Percentiles rank a stretch among this genome's conserved stretches.
phyloP scores from a whole-genome alignment of 1,140 invertebrate genomes.

The Bombus pascuorum region DNA sequence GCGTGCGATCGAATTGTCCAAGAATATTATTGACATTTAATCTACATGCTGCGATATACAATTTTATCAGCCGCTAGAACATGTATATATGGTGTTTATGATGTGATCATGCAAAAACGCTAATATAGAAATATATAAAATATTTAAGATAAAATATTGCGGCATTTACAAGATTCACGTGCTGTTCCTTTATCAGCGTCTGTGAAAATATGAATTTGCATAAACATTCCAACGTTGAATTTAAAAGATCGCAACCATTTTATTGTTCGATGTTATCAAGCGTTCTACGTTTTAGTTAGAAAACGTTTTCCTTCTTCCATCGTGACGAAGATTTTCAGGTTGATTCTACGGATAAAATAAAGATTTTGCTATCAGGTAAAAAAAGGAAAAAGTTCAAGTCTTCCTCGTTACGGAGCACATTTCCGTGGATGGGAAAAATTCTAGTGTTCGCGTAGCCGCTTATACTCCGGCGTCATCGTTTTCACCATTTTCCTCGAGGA shows the following conservation, averaged over 20 bases:
- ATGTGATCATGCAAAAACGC: background rate
- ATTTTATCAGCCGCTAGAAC: background rate
- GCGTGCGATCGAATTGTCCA: background rate
- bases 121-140: background rate
- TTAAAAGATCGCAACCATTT: background rate
- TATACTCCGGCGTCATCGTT: slow-evolving; percentile 45
- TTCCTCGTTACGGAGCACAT: slow-evolving; percentile 18
- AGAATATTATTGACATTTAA: background rate
- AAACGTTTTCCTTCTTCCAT: background rate
- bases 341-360: slow-evolving; percentile 1
- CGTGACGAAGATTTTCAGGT: background rate
- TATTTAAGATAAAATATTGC: background rate
- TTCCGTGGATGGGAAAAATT: slow-evolving; percentile 7
- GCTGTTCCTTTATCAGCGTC: background rate
- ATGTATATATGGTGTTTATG: background rate
- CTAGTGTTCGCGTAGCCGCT: slow-evolving; percentile 24
- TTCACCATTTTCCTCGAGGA: slow-evolving; percentile 51
- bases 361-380: slow-evolving; percentile 9
- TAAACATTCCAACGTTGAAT: background rate
- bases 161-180: background rate
- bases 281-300: background rate
- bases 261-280: background rate
- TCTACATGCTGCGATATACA: background rate
- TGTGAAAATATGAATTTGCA: background rate
- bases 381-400: slow-evolving; percentile 6